Evolutionary conservation across 2,888 invertebrate species (phyloP).

Genomic region (Chrysopilus asiliformis): DNA sequence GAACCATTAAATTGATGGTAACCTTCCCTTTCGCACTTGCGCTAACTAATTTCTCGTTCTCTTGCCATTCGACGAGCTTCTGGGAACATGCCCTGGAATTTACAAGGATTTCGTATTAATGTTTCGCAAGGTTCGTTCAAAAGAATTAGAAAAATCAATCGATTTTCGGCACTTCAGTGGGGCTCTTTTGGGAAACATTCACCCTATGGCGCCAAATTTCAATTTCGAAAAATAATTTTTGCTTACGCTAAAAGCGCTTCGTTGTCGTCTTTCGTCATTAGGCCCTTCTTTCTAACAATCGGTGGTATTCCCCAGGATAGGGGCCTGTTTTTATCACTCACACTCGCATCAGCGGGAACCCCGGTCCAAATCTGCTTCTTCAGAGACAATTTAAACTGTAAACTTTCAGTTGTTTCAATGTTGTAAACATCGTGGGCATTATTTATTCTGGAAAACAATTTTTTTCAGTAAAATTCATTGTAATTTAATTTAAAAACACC

Average conservation of each 20-base stretch:
- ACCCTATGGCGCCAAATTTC: background rate
- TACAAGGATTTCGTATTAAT: background rate
- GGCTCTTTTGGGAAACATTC: background rate
- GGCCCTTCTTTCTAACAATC: conserved; percentile 30
- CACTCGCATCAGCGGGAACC: conserved; percentile 31
- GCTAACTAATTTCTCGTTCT: conserved; percentile 9
- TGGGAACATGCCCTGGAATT: conserved; percentile 48
- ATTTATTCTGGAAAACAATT: conserved; percentile 7
- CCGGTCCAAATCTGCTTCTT: conserved; percentile 68
- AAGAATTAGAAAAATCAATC: too few relatives aligned
- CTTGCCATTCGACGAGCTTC: conserved; percentile 40
- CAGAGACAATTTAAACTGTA: conserved; percentile 52
- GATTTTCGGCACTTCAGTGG: too few relatives aligned
- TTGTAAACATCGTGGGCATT: conserved; percentile 7
- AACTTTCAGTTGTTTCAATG: conserved; percentile 21
- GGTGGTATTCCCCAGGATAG: conserved; percentile 55
- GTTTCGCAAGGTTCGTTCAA: background rate
- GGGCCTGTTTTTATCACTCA: conserved; percentile 30
- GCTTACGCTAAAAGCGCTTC: conserved; percentile 44
- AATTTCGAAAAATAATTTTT: background rate
- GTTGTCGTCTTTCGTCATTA: conserved; percentile 40
- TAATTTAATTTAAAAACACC: too few relatives aligned
- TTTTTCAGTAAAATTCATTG: background rate
- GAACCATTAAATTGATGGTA: conserved; percentile 11
- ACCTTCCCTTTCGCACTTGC: conserved; percentile 9